Evolutionary conservation across 2,797 vertebrate species (phyloP), one percentile per base, ranked within the genome.

Genomic region (Periophthalmus magnuspinnatus): DNA sequence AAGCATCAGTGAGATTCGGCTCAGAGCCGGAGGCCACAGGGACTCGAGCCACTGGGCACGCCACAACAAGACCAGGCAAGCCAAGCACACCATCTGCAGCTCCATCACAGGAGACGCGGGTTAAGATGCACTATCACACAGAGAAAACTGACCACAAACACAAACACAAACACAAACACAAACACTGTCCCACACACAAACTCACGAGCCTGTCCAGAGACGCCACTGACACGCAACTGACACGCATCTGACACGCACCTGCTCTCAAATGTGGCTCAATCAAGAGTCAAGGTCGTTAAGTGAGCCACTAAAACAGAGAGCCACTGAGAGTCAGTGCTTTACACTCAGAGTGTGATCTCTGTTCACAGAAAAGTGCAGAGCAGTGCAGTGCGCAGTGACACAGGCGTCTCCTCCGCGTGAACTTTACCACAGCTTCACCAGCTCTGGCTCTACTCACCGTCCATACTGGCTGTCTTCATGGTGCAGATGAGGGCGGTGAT

Each of bases 391-490:
- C 80, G 80, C 84, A 84, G 54, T 78, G 65, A 75, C 47, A 69
- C 66, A 72, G 66, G 70, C 34, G 78, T 47, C 55, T 65, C 73
- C 16, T 34, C 66, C 62, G 74, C 64, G 77, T 62, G 55, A 85
- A 87, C 77, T 88, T 85, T 76, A 77, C 56, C 78, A 85, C 59
- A 74, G 57, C 73, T 19, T 60, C 24, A 22, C 3, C 2, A 28
- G 1, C n/a, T n/a, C n/a, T 75, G 77, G 33, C 38, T 2, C 24
- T 73, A 92, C 93, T 93, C 82, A 94, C 94, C 94, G 74, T 93
- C 89, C 70, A 83, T 80, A 84, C 89, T 65, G 71, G 82, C 82
- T 85, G 86, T 91, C 92, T 88, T 95, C 94, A 95, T 95, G 89
- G 77, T 93, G 86, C 64, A 69, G 70, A 72, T n/a, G 62, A 65